phyloP scores from a whole-genome alignment of 1,140 invertebrate species.

The Danaus melanippus region DNA sequence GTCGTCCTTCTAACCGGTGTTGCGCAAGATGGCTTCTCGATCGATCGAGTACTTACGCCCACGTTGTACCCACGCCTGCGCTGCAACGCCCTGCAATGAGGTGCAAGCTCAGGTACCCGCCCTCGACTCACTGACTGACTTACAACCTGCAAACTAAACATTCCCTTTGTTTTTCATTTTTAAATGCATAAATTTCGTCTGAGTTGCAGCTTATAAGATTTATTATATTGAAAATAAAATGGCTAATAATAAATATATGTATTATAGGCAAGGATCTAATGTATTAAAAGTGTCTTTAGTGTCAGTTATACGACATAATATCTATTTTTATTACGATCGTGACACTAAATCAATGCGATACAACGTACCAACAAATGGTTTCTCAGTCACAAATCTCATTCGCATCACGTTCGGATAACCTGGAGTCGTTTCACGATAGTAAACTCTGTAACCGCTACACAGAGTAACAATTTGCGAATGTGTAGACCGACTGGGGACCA shows the following conservation, averaged over 20 bases:
- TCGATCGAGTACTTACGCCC: slow-evolving; percentile 56
- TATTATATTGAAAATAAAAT: no score
- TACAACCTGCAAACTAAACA: slow-evolving; percentile 14
- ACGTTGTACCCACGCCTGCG: slow-evolving; percentile 55
- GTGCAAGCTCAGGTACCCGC: slow-evolving; percentile 45
- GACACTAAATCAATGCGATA: slow-evolving; percentile 31
- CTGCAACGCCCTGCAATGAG: slow-evolving; percentile 56
- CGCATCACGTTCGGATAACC: slow-evolving; percentile 31
- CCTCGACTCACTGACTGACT: slow-evolving; percentile 25
- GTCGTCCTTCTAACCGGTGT: slow-evolving; percentile 37
- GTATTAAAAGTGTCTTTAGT: no score
- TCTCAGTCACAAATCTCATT: slow-evolving; percentile 42
- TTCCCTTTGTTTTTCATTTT: not conserved
- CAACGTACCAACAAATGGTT: slow-evolving; percentile 34
- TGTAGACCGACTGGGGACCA: slow-evolving; percentile 21
- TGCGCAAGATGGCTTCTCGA: slow-evolving; percentile 60
- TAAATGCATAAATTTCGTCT: not conserved
- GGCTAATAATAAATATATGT: no score
- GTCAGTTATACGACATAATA: not conserved
- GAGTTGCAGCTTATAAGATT: no score
- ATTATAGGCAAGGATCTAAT: no score
- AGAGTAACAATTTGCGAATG: slow-evolving; percentile 39
- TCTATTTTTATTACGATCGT: slow-evolving; percentile 7
- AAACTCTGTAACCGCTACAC: slow-evolving; percentile 29
- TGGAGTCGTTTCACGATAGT: slow-evolving; percentile 22